Conservation (phyloP, 2,113 vertebrate species). For the Australoheros scitulus region DNA sequence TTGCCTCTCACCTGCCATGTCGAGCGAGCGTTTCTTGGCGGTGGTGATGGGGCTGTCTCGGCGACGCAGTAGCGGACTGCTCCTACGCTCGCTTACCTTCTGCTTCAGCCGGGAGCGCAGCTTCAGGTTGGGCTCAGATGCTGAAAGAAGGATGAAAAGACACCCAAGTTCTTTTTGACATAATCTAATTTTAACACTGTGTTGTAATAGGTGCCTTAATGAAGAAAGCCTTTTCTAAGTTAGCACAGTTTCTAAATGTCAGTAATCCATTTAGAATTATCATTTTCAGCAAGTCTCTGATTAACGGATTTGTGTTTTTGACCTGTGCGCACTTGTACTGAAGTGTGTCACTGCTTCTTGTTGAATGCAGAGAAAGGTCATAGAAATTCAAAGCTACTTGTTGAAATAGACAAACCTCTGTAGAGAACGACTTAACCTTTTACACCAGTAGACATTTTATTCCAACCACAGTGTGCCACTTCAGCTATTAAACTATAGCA, state of each 20-base stretch:
- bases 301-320: background rate
- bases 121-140: constrained; percentile 96
- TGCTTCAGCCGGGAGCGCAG: constrained; percentile 94
- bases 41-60: constrained; percentile 88
- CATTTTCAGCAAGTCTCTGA: background rate
- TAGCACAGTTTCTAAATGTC: background rate
- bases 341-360: background rate
- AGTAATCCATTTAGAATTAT: accelerated
- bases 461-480: no score
- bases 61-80: constrained; percentile 91
- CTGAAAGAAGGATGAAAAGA: constrained; percentile 61
- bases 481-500: no score
- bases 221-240: background rate
- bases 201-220: accelerated
- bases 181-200: background rate
- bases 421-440: background rate
- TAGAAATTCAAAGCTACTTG: background rate
- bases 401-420: no score
- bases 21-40: constrained; percentile 91
- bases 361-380: background rate
- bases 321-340: background rate
- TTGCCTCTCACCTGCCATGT: constrained; percentile 84
- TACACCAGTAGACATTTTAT: background rate
- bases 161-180: background rate
- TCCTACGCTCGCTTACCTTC: constrained; percentile 93